Evolutionary conservation across 2,797 vertebrate species (phyloP).

Genomic region (Uromys caudimaculatus): DNA sequence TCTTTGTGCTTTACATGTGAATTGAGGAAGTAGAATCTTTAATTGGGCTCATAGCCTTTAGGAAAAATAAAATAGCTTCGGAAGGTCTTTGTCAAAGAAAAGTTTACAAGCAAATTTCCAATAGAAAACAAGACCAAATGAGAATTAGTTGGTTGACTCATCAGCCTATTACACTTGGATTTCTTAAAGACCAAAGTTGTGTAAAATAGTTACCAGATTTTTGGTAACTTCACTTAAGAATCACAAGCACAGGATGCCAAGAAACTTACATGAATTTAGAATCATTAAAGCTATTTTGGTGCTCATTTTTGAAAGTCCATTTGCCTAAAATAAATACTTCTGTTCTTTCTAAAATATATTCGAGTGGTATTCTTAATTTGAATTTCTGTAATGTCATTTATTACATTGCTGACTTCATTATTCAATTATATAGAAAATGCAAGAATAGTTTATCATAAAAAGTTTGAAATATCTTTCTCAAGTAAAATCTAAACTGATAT

Average conservation of each 20-base stretch:
- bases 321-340: slow-evolving; percentile 11
- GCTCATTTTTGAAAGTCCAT: neutral
- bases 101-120: neutral
- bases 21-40: neutral
- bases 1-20: slow-evolving; percentile 30
- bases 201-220: neutral
- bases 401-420: neutral
- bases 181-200: neutral
- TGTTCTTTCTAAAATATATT: neutral
- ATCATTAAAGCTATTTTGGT: neutral
- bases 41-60: neutral
- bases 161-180: neutral
- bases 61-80: neutral
- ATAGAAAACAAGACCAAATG: neutral
- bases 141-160: neutral
- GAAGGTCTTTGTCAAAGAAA: neutral
- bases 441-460: neutral
- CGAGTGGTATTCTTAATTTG: neutral
- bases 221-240: neutral
- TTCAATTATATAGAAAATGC: neutral
- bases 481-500: neutral
- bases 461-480: neutral
- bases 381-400: slow-evolving; percentile 23
- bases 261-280: neutral
- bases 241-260: neutral